Percentiles rank a stretch among this genome's conserved stretches.
Evolutionary conservation across 2,797 vertebrate genomes (phyloP).

Genomic region (Pangasius djambal): DNA sequence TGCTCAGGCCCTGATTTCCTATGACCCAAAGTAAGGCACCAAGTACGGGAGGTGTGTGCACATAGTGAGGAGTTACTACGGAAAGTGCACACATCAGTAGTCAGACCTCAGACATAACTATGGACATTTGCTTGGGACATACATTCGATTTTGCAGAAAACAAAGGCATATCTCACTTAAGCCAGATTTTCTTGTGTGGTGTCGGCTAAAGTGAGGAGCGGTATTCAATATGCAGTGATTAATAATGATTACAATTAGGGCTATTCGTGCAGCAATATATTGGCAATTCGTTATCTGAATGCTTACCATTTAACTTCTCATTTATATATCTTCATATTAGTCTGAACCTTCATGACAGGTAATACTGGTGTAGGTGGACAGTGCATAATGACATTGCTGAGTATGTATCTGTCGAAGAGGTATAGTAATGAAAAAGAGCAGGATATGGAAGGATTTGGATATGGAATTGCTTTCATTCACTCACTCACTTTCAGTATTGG

Average conservation of each 20-base stretch:
- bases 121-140: neutral
- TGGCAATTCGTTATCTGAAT: neutral
- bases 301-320: neutral
- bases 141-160: neutral
- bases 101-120: neutral
- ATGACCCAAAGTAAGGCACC: neutral
- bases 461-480: neutral
- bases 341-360: neutral
- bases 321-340: neutral
- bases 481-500: neutral
- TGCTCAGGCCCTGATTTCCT: neutral
- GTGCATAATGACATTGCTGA: neutral
- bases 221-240: neutral
- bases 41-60: neutral
- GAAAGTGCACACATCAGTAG: neutral
- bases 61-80: neutral
- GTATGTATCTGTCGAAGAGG: neutral
- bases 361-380: neutral
- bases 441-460: neutral
- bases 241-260: neutral
- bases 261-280: neutral
- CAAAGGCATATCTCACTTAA: neutral
- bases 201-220: neutral
- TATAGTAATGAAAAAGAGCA: neutral
- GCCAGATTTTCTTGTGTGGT: neutral